Percentiles rank a stretch among this genome's conserved stretches.
These are phyloP conservation scores for Prenolepis imparis DNA, from an alignment of 2,888 invertebrate species.

Conservation along the genomic window DNA sequence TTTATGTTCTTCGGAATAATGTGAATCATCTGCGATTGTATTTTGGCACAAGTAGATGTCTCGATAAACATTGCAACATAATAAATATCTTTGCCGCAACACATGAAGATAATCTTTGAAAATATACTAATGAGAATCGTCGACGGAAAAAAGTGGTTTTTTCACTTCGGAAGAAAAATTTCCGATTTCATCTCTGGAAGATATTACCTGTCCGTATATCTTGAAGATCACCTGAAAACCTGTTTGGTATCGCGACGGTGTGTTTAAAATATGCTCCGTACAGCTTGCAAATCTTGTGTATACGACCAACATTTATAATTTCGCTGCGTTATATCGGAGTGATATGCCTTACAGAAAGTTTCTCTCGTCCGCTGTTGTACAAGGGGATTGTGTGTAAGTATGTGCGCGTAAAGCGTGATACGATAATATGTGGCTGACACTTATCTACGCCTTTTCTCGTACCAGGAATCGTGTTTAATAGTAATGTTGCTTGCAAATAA, in stretches of 20 bases:
- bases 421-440: not conserved
- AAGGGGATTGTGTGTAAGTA: not conserved
- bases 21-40: not conserved
- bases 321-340: not conserved
- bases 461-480: not conserved
- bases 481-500: not conserved
- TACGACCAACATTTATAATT: slow-evolving; percentile 28
- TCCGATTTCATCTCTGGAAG: slow-evolving; percentile 34
- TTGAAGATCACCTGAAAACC: slow-evolving; percentile 31
- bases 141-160: not conserved
- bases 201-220: not conserved
- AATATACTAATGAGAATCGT: not conserved
- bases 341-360: not conserved
- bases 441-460: not conserved
- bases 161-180: not conserved
- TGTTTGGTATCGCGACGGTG: slow-evolving; percentile 6
- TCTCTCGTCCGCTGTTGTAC: not conserved
- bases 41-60: not conserved
- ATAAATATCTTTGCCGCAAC: slow-evolving; percentile 2
- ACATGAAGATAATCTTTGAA: slow-evolving; percentile 6
- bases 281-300: not conserved
- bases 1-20: not conserved
- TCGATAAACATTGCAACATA: not conserved
- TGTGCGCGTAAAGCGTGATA: not conserved
- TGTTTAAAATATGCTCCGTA: slow-evolving; percentile 1